A percentile compares a stretch with the other conserved stretches of the same genome.
Conservation (phyloP, 2,113 vertebrate genomes). For the Camelus bactrianus region DNA sequence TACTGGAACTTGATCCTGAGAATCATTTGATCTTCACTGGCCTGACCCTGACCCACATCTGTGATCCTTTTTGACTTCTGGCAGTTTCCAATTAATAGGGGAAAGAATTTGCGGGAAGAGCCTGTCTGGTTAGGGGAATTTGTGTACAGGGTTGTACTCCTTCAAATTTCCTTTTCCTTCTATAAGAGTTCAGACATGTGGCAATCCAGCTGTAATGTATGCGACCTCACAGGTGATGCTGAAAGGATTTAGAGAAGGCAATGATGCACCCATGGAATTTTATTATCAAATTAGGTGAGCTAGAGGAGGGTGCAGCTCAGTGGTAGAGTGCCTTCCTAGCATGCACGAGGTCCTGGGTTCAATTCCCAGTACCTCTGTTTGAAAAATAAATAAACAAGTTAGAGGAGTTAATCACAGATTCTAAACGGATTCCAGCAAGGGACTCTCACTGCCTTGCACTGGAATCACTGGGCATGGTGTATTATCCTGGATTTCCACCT, state of each 20-base stretch:
- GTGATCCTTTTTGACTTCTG: neutral
- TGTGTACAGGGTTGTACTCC: neutral
- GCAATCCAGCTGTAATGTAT: constrained; percentile 55
- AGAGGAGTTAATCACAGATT: constrained; percentile 63
- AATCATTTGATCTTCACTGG: neutral
- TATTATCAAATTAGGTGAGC: constrained; percentile 61
- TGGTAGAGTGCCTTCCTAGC: no score
- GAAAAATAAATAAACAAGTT: neutral
- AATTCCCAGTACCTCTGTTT: no score
- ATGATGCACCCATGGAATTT: constrained; percentile 48
- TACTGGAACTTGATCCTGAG: neutral
- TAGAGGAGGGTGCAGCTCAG: neutral
- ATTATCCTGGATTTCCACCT: neutral
- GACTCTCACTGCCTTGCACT: neutral
- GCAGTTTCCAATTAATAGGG: neutral
- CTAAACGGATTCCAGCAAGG: constrained; percentile 50
- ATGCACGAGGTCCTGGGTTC: no score
- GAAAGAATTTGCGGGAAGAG: neutral
- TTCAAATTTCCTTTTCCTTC: constrained; percentile 1
- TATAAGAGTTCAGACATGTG: constrained; percentile 67
- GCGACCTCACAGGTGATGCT: constrained; percentile 57
- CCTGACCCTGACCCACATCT: neutral
- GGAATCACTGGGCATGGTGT: neutral
- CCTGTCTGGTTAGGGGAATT: neutral
- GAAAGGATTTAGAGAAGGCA: constrained; percentile 61